Conservation (phyloP, 2,113 vertebrate species). For the Chionis minor region DNA sequence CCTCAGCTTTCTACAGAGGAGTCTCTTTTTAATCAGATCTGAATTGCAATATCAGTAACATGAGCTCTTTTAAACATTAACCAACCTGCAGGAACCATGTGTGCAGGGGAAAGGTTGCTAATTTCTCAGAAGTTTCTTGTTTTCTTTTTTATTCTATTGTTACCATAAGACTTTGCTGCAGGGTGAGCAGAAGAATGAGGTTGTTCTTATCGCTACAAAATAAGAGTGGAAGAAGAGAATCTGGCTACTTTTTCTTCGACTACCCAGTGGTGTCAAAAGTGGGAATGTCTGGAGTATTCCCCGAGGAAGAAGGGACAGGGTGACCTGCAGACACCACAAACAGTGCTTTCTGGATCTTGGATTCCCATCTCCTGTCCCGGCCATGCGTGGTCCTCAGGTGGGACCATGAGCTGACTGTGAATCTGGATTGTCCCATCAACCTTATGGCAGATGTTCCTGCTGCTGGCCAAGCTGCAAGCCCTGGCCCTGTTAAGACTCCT, state of each 20-base stretch:
- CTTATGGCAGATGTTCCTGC: not conserved
- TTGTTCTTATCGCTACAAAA: not conserved
- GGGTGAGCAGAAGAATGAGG: accelerated
- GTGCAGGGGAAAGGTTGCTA: not conserved
- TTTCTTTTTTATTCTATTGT: not conserved
- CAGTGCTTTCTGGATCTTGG: not conserved
- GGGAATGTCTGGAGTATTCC: not conserved
- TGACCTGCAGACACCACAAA: not conserved
- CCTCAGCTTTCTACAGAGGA: not conserved
- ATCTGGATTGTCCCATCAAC: not conserved
- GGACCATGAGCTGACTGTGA: not conserved
- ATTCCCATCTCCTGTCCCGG: not conserved
- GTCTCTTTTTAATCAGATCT: not conserved
- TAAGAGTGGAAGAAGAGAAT: not conserved
- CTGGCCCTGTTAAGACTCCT: not conserved
- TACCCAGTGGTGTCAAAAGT: not conserved
- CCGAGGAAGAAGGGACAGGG: not conserved
- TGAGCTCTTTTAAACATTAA: not conserved
- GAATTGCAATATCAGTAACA: not conserved
- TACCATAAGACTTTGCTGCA: not conserved
- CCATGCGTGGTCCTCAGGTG: not conserved
- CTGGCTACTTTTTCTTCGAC: not conserved
- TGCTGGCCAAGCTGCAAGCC: not conserved
- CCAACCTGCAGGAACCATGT: not conserved
- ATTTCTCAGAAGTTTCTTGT: not conserved